Conservation (phyloP, 2,113 vertebrate genomes). For the Ochotona curzoniae region DNA sequence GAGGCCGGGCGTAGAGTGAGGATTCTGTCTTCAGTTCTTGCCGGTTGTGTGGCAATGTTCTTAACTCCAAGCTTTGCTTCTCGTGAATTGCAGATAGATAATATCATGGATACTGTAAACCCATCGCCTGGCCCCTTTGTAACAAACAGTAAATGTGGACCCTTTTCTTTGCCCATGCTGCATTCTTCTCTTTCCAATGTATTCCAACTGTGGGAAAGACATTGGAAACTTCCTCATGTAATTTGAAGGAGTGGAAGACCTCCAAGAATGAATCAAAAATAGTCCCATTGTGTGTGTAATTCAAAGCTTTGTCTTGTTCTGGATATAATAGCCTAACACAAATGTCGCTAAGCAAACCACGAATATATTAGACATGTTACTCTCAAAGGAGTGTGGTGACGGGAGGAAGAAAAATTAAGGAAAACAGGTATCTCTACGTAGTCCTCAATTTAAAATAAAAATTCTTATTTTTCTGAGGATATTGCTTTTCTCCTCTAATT, state of each 20-base stretch:
- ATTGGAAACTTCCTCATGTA: background rate
- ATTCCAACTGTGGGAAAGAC: background rate
- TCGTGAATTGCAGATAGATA: background rate
- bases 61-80: background rate
- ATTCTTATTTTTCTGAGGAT: background rate
- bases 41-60: background rate
- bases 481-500: background rate
- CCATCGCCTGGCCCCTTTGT: background rate
- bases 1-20: background rate
- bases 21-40: background rate
- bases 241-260: background rate
- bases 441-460: background rate
- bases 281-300: accelerated
- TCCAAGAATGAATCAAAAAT: background rate
- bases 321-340: background rate
- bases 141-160: background rate
- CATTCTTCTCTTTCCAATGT: background rate
- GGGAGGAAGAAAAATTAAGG: background rate
- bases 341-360: background rate
- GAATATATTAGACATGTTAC: background rate
- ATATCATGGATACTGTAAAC: background rate
- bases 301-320: background rate
- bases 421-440: background rate
- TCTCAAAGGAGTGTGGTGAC: background rate
- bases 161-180: accelerated